A percentile compares a stretch with the other conserved stretches of the same genome.
Conservation (phyloP, 30 jellyfish, hydroid and myxozoan genomes). For the Aurelia sp. region DNA sequence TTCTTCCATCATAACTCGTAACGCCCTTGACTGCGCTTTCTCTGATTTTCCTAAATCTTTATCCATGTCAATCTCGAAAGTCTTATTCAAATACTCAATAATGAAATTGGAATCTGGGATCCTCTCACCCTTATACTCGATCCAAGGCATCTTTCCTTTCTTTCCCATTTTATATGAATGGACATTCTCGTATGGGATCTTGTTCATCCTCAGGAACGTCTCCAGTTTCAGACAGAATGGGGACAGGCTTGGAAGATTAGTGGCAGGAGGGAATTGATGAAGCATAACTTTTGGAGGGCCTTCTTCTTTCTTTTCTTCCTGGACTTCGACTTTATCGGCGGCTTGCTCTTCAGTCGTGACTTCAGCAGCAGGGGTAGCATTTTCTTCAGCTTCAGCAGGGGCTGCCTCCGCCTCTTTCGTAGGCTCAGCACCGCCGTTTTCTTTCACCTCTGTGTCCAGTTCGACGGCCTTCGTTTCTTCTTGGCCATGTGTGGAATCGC, state of each 20-base stretch:
- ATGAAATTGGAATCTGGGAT: slow-evolving; percentile 85
- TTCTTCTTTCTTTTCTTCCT: slow-evolving; percentile 80
- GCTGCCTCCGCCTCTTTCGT: slow-evolving; percentile 51
- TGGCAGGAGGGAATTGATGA: slow-evolving; percentile 95
- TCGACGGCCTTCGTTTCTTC: slow-evolving; percentile 52
- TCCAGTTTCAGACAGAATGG: slow-evolving; percentile 92
- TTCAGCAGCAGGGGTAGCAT: slow-evolving; percentile 15
- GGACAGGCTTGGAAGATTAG: slow-evolving; percentile 79
- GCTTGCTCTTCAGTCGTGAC: slow-evolving; percentile 50
- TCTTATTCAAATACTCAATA: slow-evolving; percentile 76
- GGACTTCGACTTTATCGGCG: slow-evolving; percentile 67
- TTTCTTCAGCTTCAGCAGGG: slow-evolving; percentile 38
- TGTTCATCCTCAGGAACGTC: slow-evolving; percentile 90
- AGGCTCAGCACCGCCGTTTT: slow-evolving; percentile 76
- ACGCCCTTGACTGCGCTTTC: slow-evolving; percentile 87
- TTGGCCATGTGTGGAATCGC: slow-evolving; percentile 67
- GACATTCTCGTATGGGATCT: slow-evolving; percentile 88
- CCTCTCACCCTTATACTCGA: slow-evolving; percentile 94
- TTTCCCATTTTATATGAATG: slow-evolving; percentile 86
- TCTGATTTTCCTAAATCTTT: slow-evolving; percentile 69
- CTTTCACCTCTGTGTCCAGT: slow-evolving; percentile 70
- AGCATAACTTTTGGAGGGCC: slow-evolving; percentile 86
- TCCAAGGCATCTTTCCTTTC: slow-evolving; percentile 98
- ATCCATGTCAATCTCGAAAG: slow-evolving; percentile 86
- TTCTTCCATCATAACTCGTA: slow-evolving; percentile 86